Base-by-base conservation (phyloP, 2,113 vertebrate species). In the Pleuronectes platessa region DNA sequence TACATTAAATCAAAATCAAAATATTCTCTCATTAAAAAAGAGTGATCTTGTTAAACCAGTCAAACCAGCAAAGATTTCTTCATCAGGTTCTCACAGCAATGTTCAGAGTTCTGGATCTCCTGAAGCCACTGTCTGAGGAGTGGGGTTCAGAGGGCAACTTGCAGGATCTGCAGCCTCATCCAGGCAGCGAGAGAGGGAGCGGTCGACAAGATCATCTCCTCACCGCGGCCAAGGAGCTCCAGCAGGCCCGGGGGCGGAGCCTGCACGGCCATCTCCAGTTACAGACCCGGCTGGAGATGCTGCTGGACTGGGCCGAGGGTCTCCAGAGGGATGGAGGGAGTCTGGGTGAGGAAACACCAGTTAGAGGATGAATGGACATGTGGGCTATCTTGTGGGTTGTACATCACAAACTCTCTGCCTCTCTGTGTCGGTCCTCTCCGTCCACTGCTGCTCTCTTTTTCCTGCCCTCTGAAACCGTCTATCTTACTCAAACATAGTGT, bases 191-290 rank as follows among this genome's bases (percentile, higher is more conserved):
- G 73, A 85, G 83, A 73, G 71, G 68, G 23, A 84, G 70, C 13
- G 75, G 79, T 35, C 82, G 54, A 3, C 79, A 87, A 40, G 87
- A 82, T 71, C 56, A 70, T 23, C 76, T 97, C 9, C 89, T 90
- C 1, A 76, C 86, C 24, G 92, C 92, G 6, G 66, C 86, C 49
- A 91, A 92, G 49, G 92, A 93, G 21, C 83, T 95, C 82, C 94
- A 92, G 45, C 86, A 85, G 10, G 80, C 93, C 14, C 91, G 94
- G 82, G 86, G 83, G 26, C 81, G 86, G 63, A 94, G 90, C 59
- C 79, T 95, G 21, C 75, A 93, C 63, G 94, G 95, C 2, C 56
- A 89, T 5, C 80, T 95, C 31, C 94, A 97, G 67, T 82, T 94
- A 60, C 82, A 92, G 53, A 84, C 74, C 75, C 93, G 92, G 17